Conservation (phyloP, 1,140 invertebrate species). For the Hypothenemus hampei region DNA sequence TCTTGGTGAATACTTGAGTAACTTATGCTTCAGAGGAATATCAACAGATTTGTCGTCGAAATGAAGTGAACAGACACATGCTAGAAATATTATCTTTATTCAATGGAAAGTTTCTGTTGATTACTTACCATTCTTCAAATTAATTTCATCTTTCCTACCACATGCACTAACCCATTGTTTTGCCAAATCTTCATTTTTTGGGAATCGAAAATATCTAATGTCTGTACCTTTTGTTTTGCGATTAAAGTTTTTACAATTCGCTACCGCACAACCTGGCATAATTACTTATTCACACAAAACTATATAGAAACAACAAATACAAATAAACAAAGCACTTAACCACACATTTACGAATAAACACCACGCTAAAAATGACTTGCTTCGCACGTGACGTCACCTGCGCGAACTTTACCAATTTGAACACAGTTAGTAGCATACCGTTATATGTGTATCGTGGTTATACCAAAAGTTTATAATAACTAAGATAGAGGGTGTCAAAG, state of each 20-base stretch:
- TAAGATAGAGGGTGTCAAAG: no score
- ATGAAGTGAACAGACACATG: constrained; percentile 2
- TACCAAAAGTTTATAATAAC: no score
- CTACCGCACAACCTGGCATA: background rate
- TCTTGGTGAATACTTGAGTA: constrained; percentile 1
- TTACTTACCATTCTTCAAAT: background rate
- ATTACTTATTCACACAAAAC: background rate
- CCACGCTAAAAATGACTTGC: no score
- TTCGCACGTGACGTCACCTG: no score
- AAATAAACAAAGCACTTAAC: no score
- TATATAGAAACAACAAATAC: no score
- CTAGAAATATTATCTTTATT: background rate
- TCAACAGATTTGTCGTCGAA: background rate
- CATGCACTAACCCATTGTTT: background rate
- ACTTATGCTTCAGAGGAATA: background rate
- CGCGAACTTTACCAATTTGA: no score
- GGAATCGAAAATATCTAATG: background rate
- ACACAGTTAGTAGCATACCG: no score
- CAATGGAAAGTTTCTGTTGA: background rate
- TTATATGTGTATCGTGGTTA: no score
- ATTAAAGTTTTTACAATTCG: no score
- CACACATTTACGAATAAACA: no score
- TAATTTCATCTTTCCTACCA: background rate
- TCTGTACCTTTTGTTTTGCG: background rate
- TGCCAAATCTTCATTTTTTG: background rate